Conservation (phyloP, 2,113 vertebrate species). For the Peromyscus polionotus region DNA sequence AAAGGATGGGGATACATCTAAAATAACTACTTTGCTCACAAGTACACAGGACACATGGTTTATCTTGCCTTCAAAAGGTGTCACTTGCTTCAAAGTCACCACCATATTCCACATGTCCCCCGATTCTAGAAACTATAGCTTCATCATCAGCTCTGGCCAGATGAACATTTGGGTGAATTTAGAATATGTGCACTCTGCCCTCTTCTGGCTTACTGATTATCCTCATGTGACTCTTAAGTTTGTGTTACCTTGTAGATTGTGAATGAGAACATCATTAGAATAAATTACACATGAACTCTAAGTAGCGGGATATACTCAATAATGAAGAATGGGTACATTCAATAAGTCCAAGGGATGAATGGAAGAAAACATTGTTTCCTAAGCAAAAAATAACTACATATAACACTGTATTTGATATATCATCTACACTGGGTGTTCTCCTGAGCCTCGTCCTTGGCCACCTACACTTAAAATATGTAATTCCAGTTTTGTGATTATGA, state of each 20-base stretch:
- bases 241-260: background rate
- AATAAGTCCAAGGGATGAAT: background rate
- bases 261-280: background rate
- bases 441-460: rapidly evolving
- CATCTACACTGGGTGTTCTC: background rate
- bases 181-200: background rate
- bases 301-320: background rate
- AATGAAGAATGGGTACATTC: background rate
- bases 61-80: rapidly evolving
- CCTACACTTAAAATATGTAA: background rate
- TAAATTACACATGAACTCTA: background rate
- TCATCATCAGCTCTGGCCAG: background rate
- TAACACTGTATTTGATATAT: background rate
- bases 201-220: background rate
- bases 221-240: background rate
- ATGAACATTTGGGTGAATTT: no score
- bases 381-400: background rate
- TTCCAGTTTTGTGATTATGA: background rate
- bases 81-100: background rate
- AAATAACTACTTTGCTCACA: background rate
- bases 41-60: rapidly evolving
- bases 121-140: no score
- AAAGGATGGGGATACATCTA: rapidly evolving
- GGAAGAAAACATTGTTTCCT: background rate
- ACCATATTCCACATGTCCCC: rapidly evolving